Evolutionary conservation across 2,888 invertebrate species (phyloP).

Genomic region (Zonitis immaculata): DNA sequence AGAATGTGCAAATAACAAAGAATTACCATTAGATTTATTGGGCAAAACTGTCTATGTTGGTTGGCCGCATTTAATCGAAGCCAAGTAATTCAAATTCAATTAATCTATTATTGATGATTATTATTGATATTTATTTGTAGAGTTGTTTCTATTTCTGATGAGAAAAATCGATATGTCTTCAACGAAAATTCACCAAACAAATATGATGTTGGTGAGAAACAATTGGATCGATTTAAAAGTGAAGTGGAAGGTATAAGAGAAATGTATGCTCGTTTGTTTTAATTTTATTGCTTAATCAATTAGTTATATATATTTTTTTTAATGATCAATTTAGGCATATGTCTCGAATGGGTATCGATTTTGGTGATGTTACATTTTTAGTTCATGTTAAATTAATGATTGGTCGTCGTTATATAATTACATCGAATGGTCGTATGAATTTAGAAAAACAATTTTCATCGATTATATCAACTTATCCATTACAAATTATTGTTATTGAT

Average conservation of each 20-base stretch:
- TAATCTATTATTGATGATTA: neutral
- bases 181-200: conserved; percentile 45
- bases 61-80: conserved; percentile 92
- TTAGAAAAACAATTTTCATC: conserved; percentile 70
- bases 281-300: neutral
- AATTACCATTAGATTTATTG: conserved; percentile 52
- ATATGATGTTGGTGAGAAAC: conserved; percentile 48
- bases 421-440: conserved; percentile 58
- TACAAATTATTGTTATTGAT: conserved; percentile 62
- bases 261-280: conserved; percentile 49
- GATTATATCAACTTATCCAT: conserved; percentile 60
- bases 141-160: conserved; percentile 61
- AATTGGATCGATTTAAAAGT: conserved; percentile 49
- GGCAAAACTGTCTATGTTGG: conserved; percentile 74
- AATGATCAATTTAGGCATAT: conserved; percentile 52
- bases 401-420: conserved; percentile 62
- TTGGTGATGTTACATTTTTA: conserved; percentile 62
- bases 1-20: conserved; percentile 40
- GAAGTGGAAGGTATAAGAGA: conserved; percentile 55
- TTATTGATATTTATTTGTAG: conserved; percentile 39
- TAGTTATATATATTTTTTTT: conserved; percentile 35
- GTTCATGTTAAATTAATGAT: conserved; percentile 68
- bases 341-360: conserved; percentile 71
- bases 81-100: conserved; percentile 52
- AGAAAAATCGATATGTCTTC: conserved; percentile 45